These are phyloP conservation scores for Formica aserva DNA, from an alignment of 2,888 invertebrate species.

Conservation along the genomic window DNA sequence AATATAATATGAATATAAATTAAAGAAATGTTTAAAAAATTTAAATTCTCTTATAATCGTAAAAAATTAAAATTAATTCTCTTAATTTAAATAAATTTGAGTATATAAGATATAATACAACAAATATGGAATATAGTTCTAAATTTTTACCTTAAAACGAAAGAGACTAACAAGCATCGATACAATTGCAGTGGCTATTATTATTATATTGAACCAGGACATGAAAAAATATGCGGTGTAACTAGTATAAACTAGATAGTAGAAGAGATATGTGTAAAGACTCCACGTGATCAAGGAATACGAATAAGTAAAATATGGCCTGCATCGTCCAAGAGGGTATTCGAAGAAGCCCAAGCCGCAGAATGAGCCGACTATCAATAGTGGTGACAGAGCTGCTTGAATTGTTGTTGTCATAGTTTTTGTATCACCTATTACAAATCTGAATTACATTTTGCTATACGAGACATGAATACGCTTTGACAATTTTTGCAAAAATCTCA, in stretches of 20 bases:
- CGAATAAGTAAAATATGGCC: neutral
- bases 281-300: constrained; percentile 10
- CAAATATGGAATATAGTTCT: neutral
- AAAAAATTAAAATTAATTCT: neutral
- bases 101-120: neutral
- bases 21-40: neutral
- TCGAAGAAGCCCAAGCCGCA: constrained; percentile 7
- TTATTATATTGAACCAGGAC: neutral
- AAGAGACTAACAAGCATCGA: neutral
- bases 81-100: neutral
- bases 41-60: neutral
- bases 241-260: neutral
- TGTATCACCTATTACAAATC: neutral
- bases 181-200: neutral
- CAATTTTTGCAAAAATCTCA: neutral
- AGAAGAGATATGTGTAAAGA: neutral
- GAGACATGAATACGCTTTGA: neutral
- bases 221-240: neutral
- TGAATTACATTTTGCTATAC: neutral
- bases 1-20: neutral
- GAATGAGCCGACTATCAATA: neutral
- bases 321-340: constrained; percentile 16
- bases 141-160: constrained; percentile 13
- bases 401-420: constrained; percentile 6
- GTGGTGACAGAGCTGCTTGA: neutral